Base-by-base conservation (phyloP, 2,113 vertebrate species). In the Notechis scutatus region DNA sequence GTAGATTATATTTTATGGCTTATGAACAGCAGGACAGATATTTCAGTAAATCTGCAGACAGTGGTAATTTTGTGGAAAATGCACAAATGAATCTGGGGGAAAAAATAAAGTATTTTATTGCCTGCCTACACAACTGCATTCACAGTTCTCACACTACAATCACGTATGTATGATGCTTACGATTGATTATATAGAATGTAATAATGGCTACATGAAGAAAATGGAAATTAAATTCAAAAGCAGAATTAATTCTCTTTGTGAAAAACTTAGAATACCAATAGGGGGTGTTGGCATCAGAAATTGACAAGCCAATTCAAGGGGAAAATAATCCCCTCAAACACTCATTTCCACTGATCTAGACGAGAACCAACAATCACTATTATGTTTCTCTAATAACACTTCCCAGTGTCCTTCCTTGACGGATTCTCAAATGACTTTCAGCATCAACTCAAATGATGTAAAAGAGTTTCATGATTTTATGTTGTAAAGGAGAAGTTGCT, bases 31-130 rank as follows among this genome's bases (percentile, higher is more conserved):
- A 96, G 96, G 97, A 93, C 96, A 97, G 96, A 97, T 96, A 97
- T 97, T 97, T 97, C 93, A 93, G 95, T 96, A 96, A 96, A 97
- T 96, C 96, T 96, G 95, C 95, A 96, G 97, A 97, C 95, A 97
- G 95, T 95, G 94, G 95, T 97, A 96, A 97, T 98, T 97, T 97
- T 96, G 95, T 95, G 89, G 95, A 97, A 96, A 96, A 93, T 97
- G 96, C 95, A 97, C 95, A 97, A 96, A 97, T 97, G 96, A 98
- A 97, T 97, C 96, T 96, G 96, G 96, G 97, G 97, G 97, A 95
- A 97, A 97, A 93, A 97, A 93, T 95, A 20, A 81, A 81, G 74
- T 81, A 81, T 81, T 42, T 81, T 81, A 81, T 42, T 96, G 92
- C 92, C 95, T 97, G 96, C 96, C 96, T 96, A 92, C 96, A 96